Evolutionary conservation across 2,888 invertebrate genomes (phyloP).

Genomic region (Agonopterix subpropinquella): DNA sequence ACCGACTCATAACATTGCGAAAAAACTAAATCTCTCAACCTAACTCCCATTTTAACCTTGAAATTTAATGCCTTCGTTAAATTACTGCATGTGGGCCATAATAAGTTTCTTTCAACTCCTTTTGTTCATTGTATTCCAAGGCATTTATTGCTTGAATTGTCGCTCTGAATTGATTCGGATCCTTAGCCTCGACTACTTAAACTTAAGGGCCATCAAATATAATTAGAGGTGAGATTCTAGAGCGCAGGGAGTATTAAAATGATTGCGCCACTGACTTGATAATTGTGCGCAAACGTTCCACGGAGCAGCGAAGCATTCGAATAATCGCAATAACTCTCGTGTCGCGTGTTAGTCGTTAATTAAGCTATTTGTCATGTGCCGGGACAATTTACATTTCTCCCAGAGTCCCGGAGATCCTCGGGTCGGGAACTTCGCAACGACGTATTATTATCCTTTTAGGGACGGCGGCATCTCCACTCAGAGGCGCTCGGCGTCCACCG

Average conservation of each 20-base stretch:
- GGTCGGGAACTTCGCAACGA: constrained; percentile 58
- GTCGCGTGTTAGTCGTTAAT: constrained; percentile 68
- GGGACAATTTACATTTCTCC: constrained; percentile 70
- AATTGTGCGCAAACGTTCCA: constrained; percentile 29
- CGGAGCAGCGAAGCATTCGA: constrained; percentile 32
- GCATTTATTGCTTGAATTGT: constrained; percentile 26
- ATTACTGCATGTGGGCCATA: constrained; percentile 58
- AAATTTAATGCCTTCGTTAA: constrained; percentile 64
- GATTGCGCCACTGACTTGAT: constrained; percentile 21
- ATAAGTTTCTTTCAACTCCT: constrained; percentile 42
- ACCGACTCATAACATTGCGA: constrained; percentile 66
- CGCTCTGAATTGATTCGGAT: constrained; percentile 16
- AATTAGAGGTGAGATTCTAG: constrained; percentile 30
- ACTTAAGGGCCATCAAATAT: constrained; percentile 18
- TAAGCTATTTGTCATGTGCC: constrained; percentile 73
- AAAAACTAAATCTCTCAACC: constrained; percentile 61
- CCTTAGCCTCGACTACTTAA: constrained; percentile 5
- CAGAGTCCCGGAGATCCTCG: constrained; percentile 49
- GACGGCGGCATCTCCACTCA: constrained; percentile 59
- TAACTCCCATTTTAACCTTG: constrained; percentile 63
- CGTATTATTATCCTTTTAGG: constrained; percentile 76
- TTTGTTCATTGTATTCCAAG: constrained; percentile 52
- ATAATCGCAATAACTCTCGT: constrained; percentile 54
- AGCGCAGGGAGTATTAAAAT: constrained; percentile 27
- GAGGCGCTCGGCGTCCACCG: constrained; percentile 45